Evolutionary conservation across 2,888 invertebrate genomes (phyloP), one percentile per base, ranked within the genome.

Genomic region (Lobophora halterata): DNA sequence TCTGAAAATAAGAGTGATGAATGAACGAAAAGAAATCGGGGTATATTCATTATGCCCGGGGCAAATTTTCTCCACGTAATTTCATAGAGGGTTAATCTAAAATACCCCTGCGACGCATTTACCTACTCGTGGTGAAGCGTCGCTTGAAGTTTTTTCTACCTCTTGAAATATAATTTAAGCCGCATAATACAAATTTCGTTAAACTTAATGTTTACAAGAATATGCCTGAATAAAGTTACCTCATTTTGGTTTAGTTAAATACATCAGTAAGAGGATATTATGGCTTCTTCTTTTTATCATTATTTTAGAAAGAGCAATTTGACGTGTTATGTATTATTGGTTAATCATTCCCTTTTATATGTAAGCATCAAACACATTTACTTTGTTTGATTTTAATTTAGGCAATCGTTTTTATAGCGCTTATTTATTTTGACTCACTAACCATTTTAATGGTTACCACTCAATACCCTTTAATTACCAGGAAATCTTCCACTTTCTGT

Each of bases 1-100:
- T 52, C 41, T 49, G 21, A 36, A 39, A 44, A 44, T 42, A 44
- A 33, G 19, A 29, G 33, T 42, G 32, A 49, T 49, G 37, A 44
- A 44, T 43, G 37, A 44, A 44, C 32, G 35, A 36, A 43, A 41
- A 50, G 39, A 47, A 42, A 40, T 44, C 34, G 26, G 36, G 16
- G 19, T 17, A 18, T 16, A n/a, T 16, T 23, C 26, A 28, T 59
- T 50, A 49, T 36, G 43, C 47, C 51, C 31, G 39, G 43, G 52
- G 61, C 43, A 37, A 55, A 53, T 56, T 44, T 54, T 59, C 55
- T 55, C 43, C 46, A 53, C 55, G 53, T 55, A 51, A 61, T 58
- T 56, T 52, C 53, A 55, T 52, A n/a, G 54, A 49, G 49, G 52
- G 48, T 57, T 65, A 58, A 59, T 63, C 55, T 54, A 55, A 53